Evolutionary conservation across 2,113 vertebrate species (phyloP).

Genomic region (Apteryx mantelli): DNA sequence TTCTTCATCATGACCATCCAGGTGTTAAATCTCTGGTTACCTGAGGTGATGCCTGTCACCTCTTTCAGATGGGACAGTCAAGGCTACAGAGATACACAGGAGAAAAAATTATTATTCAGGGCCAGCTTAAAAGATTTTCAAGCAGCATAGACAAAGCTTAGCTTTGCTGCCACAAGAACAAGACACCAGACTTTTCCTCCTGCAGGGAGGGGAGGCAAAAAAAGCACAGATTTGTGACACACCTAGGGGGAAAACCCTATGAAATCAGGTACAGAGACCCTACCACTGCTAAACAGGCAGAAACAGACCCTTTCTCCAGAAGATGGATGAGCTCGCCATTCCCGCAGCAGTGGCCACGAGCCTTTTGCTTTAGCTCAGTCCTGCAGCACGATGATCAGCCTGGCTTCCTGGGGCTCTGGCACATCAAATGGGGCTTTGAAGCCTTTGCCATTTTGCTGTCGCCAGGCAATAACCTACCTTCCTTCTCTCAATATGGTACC

Average conservation of each 20-base stretch:
- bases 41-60: background rate
- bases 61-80: constrained; percentile 14
- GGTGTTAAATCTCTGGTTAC: constrained; percentile 15
- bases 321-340: background rate
- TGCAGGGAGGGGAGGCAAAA: background rate
- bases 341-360: background rate
- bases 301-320: background rate
- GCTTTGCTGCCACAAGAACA: background rate
- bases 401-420: background rate
- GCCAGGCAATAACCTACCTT: background rate
- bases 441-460: background rate
- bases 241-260: background rate
- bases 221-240: background rate
- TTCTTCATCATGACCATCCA: background rate
- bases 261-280: background rate
- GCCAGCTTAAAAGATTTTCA: background rate
- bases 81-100: background rate
- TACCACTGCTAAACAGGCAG: background rate
- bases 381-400: background rate
- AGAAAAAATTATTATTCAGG: background rate
- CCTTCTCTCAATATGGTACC: background rate
- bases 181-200: background rate
- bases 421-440: accelerated
- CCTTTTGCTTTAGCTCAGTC: background rate
- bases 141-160: background rate